A percentile compares a stretch with the other conserved stretches of the same genome.
phyloP scores from a whole-genome alignment of 2,797 vertebrate species.

The Tauraco hartlaubi region DNA sequence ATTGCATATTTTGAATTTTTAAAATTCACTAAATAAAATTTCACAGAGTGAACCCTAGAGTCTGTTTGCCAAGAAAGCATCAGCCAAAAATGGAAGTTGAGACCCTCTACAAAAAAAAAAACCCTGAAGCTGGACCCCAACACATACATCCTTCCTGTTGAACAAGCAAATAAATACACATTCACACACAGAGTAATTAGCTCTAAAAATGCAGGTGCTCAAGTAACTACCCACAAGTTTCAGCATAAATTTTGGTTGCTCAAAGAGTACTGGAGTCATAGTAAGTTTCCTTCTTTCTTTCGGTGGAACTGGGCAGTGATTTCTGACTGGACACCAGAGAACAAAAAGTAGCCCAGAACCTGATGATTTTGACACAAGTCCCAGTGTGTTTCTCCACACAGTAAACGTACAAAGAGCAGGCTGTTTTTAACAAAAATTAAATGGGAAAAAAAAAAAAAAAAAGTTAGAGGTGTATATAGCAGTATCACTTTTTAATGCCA shows the following conservation, averaged over 20 bases:
- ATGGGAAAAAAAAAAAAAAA: background rate
- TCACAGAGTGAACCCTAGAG: conserved; percentile 62
- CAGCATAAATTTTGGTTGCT: background rate
- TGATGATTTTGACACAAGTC: background rate
- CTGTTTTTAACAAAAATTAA: background rate
- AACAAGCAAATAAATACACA: conserved; percentile 44
- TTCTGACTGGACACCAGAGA: background rate
- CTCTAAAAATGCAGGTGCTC: conserved; percentile 52
- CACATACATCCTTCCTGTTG: background rate
- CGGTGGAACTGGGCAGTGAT: conserved; percentile 23
- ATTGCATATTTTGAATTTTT: conserved; percentile 63
- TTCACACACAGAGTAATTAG: background rate
- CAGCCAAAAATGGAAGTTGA: conserved; percentile 40
- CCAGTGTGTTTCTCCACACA: background rate
- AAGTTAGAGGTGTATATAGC: background rate
- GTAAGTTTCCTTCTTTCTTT: conserved; percentile 14
- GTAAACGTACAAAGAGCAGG: background rate
- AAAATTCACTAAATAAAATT: conserved; percentile 57
- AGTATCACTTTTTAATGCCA: conserved; percentile 18
- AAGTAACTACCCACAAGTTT: conserved; percentile 22
- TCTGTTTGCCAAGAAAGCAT: conserved; percentile 62
- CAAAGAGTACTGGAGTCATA: conserved; percentile 10
- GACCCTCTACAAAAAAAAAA: background rate
- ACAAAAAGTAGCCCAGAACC: background rate
- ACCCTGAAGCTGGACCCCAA: background rate